Evolutionary conservation across 2,797 vertebrate species (phyloP).

Genomic region (Graptemys geographica): DNA sequence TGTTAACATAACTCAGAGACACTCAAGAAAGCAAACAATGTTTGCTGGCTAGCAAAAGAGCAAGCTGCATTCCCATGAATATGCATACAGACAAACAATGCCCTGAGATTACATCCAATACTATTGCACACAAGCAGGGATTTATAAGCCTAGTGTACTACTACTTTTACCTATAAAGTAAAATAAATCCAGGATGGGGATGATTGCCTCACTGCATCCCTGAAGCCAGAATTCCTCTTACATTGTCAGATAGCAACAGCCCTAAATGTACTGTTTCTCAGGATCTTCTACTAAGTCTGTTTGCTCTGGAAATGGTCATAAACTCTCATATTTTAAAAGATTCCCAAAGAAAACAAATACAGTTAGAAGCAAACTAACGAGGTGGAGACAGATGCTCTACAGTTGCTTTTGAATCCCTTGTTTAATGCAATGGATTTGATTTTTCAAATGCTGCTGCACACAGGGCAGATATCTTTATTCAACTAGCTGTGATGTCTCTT

Average conservation of each 20-base stretch:
- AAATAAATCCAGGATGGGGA: neutral
- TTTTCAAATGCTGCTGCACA: conserved; percentile 5
- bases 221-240: neutral
- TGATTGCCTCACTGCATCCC: neutral
- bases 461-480: conserved; percentile 35
- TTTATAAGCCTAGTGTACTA: neutral
- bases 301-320: conserved; percentile 22
- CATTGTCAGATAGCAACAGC: neutral
- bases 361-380: conserved; percentile 21
- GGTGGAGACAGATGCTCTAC: conserved; percentile 5
- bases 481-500: conserved; percentile 24
- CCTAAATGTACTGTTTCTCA: conserved; percentile 3
- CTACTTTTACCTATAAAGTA: neutral
- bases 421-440: conserved; percentile 31
- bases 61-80: neutral
- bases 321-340: neutral
- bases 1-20: neutral
- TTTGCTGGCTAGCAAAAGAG: neutral
- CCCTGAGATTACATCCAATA: neutral
- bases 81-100: conserved; percentile 2
- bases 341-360: conserved; percentile 41
- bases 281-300: neutral
- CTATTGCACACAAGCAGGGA: neutral
- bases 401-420: conserved; percentile 1
- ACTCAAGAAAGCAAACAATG: neutral